Evolutionary conservation across 2,113 vertebrate species (phyloP), one percentile per base, ranked within the genome.

Genomic region (Aptenodytes forsteri): DNA sequence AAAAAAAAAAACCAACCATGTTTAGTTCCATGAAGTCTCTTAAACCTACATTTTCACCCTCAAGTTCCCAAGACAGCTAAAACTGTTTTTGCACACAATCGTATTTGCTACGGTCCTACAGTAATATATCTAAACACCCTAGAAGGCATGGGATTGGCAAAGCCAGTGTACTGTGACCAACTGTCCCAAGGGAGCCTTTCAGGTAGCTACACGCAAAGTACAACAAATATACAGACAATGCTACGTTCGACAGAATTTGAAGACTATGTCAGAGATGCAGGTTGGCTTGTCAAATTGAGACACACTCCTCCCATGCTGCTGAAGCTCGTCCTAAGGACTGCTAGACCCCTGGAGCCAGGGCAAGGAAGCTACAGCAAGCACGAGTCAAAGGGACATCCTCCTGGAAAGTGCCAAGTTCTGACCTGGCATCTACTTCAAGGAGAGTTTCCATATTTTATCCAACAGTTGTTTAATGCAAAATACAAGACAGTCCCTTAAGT

Each of bases 251-350:
- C 49, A n/a, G 36, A 52, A 46, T 40, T 30, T 52, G 34, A 71
- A 55, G 59, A 12, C 22, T 9, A 10, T 4, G 11, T 15, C 56
- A 46, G 49, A 55, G 71, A 61, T 16, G 12, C 36, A n/a, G 32
- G 50, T 52, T 65, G 12, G 36, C 32, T 59, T 5, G 10, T 75
- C 78, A 59, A 12, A 52, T 12, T 8, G 21, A 49, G 44, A 38
- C 2, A 3, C 5, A 0, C 38, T 42, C 15, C 34, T 44, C 27
- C n/a, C 21, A 21, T 1, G 1, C 25, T 49, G 15, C 69, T 9
- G 13, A 17, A 58, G 49, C 44, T 56, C 7, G 0, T 42, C 47
- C 54, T 23, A 38, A 38, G 27, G 40, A 17, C 25, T 7, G 16
- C 13, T 16, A 44, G 47, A 21, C 3, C 26, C 30, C 59, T 2